phyloP scores from a whole-genome alignment of 2,888 invertebrate genomes.

The Leptopilina drosophilae region DNA sequence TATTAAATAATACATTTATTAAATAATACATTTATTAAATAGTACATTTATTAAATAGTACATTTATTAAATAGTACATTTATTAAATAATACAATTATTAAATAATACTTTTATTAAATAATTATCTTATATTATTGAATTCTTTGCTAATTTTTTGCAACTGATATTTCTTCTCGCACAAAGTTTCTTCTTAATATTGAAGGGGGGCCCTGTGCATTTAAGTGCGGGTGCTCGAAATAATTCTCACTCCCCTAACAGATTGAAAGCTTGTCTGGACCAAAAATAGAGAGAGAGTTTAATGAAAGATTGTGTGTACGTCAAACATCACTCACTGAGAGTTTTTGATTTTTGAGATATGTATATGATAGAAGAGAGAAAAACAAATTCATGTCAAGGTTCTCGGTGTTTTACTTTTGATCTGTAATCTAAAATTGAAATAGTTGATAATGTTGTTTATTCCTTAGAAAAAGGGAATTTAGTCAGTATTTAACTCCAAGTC shows the following conservation, averaged over 20 bases:
- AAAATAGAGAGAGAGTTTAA: constrained; percentile 61
- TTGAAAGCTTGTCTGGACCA: constrained; percentile 61
- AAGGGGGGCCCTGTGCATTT: not conserved
- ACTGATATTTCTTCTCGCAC: not conserved
- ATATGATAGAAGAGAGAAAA: not conserved
- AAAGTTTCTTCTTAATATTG: constrained; percentile 17
- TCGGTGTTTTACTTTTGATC: not conserved
- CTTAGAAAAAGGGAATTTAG: not conserved
- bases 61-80: too few relatives aligned
- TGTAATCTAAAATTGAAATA: not conserved
- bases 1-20: too few relatives aligned
- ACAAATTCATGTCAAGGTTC: constrained; percentile 23
- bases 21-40: too few relatives aligned
- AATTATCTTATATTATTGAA: too few relatives aligned
- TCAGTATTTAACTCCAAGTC: too few relatives aligned
- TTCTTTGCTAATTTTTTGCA: not conserved
- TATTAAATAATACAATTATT: too few relatives aligned
- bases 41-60: too few relatives aligned
- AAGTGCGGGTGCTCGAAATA: constrained; percentile 62
- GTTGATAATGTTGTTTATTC: not conserved
- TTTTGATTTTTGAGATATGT: not conserved
- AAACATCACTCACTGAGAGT: not conserved
- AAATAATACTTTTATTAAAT: too few relatives aligned
- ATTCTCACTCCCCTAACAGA: constrained; percentile 66
- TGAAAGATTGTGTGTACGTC: constrained; percentile 6